Evolutionary conservation across 1,140 invertebrate species (phyloP).

Genomic region (Hyposmocoma kahamanoa): DNA sequence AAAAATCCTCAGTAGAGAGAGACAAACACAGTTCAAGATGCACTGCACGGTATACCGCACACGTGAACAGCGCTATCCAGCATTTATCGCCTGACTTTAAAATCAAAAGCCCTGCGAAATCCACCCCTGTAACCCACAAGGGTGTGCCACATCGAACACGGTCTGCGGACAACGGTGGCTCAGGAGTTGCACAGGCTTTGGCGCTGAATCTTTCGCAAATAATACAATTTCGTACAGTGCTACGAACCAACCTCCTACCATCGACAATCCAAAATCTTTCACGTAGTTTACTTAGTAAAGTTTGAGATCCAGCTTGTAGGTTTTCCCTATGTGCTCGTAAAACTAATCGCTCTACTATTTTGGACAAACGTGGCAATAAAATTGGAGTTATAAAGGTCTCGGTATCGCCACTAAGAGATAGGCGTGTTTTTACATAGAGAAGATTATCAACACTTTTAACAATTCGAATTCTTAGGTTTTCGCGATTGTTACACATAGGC

Average conservation of each 20-base stretch:
- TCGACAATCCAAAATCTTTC: slow-evolving; percentile 4
- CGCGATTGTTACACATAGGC: too few species aligned
- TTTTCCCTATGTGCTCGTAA: not conserved
- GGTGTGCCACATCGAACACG: not conserved
- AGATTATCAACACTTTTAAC: too few species aligned
- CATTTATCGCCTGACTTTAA: slow-evolving; percentile 26
- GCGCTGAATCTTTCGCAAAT: slow-evolving; percentile 3
- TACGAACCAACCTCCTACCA: not conserved
- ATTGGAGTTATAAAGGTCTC: not conserved
- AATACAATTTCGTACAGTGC: not conserved
- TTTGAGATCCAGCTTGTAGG: slow-evolving; percentile 2
- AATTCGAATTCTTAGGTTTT: too few species aligned
- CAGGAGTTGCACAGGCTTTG: not conserved
- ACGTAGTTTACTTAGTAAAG: not conserved
- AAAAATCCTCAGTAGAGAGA: slow-evolving; percentile 29
- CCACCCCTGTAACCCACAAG: slow-evolving; percentile 9
- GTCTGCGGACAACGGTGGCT: not conserved
- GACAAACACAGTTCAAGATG: slow-evolving; percentile 44
- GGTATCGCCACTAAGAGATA: not conserved
- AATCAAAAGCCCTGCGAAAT: slow-evolving; percentile 37
- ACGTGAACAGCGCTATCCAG: slow-evolving; percentile 24
- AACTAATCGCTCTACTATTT: slow-evolving; percentile 4
- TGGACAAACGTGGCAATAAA: not conserved
- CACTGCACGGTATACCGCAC: slow-evolving; percentile 38
- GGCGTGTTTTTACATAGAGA: slow-evolving; percentile 5